Conservation (phyloP, 2,888 invertebrate genomes). For the Ichneumoninae sp. region DNA sequence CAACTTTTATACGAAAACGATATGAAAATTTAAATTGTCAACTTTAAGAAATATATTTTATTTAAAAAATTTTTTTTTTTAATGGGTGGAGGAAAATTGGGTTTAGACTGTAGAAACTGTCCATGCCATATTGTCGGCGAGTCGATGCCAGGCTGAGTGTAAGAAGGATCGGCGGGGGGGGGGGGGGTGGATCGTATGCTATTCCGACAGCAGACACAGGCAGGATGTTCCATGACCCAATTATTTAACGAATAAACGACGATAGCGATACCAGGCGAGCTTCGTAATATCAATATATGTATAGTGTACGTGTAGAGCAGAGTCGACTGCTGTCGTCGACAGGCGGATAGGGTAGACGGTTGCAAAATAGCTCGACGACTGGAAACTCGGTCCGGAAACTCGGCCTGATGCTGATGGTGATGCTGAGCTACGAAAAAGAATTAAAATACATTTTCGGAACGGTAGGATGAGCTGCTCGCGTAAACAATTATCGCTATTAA, state of each 20-base stretch:
- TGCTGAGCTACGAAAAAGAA: neutral
- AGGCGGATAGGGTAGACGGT: neutral
- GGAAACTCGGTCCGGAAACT: slow-evolving; percentile 4
- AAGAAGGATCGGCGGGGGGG: slow-evolving; percentile 13
- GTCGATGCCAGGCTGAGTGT: neutral
- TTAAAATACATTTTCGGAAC: too few species aligned
- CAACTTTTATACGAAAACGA: too few species aligned
- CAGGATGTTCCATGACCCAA: slow-evolving; percentile 65
- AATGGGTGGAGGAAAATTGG: neutral
- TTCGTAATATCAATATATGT: slow-evolving; percentile 24
- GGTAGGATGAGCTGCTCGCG: too few species aligned
- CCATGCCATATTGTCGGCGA: neutral
- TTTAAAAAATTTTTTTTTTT: neutral
- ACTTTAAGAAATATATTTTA: too few species aligned
- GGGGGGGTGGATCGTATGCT: neutral
- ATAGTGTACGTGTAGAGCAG: neutral
- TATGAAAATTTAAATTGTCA: too few species aligned
- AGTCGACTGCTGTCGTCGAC: slow-evolving; percentile 14
- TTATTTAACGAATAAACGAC: slow-evolving; percentile 57
- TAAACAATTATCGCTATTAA: too few species aligned
- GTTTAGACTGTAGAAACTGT: neutral
- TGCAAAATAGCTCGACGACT: slow-evolving; percentile 10
- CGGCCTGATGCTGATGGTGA: neutral
- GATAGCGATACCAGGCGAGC: slow-evolving; percentile 31
- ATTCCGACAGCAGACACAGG: slow-evolving; percentile 14